These are phyloP conservation scores for Dufourea novaeangliae DNA, from an alignment of 1,140 invertebrate species.

Conservation along the genomic window DNA sequence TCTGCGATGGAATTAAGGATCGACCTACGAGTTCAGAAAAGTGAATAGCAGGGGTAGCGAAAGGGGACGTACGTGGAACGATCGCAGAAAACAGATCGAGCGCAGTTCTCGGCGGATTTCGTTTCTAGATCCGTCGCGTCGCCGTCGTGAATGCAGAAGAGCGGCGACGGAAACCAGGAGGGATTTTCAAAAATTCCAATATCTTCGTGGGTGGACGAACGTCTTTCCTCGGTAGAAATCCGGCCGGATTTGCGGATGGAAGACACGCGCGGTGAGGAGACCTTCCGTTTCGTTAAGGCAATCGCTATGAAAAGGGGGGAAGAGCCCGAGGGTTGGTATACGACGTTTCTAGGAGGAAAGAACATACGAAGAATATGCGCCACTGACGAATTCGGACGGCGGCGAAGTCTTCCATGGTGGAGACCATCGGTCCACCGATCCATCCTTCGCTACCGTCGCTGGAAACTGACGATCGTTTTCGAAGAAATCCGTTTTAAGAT, in stretches of 20 bases:
- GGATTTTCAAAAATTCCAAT: constrained; percentile 68
- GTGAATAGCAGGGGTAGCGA: background rate
- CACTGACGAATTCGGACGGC: constrained; percentile 22
- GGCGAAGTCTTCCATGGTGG: constrained; percentile 5
- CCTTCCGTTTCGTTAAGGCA: constrained; percentile 65
- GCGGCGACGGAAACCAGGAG: constrained; percentile 1
- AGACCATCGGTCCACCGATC: background rate
- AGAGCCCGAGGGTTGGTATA: background rate
- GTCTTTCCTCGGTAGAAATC: constrained; percentile 38
- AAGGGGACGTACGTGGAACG: too few species aligned
- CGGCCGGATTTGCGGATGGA: constrained; percentile 41
- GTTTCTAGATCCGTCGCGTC: background rate
- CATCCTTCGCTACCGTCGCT: background rate
- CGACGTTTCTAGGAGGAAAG: background rate
- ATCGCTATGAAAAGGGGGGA: constrained; percentile 26
- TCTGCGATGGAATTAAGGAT: background rate
- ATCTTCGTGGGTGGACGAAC: constrained; percentile 41
- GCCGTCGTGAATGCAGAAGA: constrained; percentile 14
- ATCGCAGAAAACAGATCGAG: background rate
- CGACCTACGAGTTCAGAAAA: background rate
- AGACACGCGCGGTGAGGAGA: constrained; percentile 19
- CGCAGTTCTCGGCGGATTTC: constrained; percentile 36
- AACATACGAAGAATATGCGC: background rate
- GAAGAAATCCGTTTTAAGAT: constrained; percentile 33
- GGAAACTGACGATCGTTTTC: background rate